A percentile compares a stretch with the other conserved stretches of the same genome.
Conservation (phyloP, 2,888 invertebrate genomes). For the Odontocolon sp. region DNA sequence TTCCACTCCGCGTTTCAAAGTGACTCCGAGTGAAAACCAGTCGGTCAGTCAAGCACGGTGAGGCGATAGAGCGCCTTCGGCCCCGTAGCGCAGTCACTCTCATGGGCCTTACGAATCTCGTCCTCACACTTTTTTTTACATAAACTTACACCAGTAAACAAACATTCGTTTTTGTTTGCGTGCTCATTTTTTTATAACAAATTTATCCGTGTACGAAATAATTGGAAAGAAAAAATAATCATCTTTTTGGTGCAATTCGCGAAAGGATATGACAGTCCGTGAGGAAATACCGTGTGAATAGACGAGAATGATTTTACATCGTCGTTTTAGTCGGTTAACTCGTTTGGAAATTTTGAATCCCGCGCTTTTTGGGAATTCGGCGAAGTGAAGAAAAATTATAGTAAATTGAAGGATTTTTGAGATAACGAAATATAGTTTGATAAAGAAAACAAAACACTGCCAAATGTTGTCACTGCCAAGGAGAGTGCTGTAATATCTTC, state of each 20-base stretch:
- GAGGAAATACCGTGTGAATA: background rate
- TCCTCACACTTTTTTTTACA: background rate
- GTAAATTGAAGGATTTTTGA: background rate
- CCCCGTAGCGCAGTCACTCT: conserved; percentile 51
- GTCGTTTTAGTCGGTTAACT: background rate
- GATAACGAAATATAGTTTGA: background rate
- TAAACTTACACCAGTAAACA: too few species aligned
- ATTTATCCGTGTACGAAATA: too few species aligned
- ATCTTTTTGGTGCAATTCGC: background rate
- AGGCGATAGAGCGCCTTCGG: conserved; percentile 67
- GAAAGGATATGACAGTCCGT: background rate
- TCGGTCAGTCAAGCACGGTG: conserved; percentile 74
- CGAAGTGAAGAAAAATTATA: background rate
- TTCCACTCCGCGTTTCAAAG: conserved; percentile 71
- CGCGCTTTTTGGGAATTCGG: background rate
- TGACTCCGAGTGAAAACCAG: conserved; percentile 75
- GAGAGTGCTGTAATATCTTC: background rate
- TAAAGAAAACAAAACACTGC: conserved; percentile 3
- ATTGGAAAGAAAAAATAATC: too few species aligned
- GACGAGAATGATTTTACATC: background rate
- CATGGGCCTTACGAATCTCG: conserved; percentile 30
- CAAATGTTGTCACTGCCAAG: background rate
- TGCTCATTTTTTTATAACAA: too few species aligned
- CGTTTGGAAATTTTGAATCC: background rate
- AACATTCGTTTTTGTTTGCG: too few species aligned